Base-by-base conservation (phyloP, 2,888 invertebrate genomes). In the Parascotia fuliginaria region DNA sequence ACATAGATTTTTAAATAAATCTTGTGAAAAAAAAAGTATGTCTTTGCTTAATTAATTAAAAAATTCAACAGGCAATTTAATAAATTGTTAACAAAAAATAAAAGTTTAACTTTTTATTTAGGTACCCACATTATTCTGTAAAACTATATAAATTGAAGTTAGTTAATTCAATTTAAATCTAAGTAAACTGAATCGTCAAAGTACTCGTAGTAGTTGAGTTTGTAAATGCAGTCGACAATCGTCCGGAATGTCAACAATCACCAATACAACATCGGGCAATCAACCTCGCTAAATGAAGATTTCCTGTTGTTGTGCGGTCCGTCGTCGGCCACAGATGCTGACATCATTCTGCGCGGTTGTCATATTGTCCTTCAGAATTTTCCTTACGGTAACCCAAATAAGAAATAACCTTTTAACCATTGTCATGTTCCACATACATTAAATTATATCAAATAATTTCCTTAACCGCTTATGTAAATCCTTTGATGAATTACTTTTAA, bases 251-350 rank as follows among this genome's bases (percentile, higher is more conserved):
- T 65, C 68, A 49, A 49, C 39, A 49, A 42, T 42, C n/a, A n/a
- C n/a, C n/a, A n/a, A n/a, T n/a, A 42, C 31, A 14, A 36, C 38
- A 59, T 65, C 63, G 57, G 64, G 55, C 64, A 65, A 71, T 71
- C 60, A 60, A 66, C 59, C 54, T 65, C 60, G 69, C 42, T 77
- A 76, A 77, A 77, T 67, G 70, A 76, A 75, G 60, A 66, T 70
- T 80, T 81, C 81, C 81, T 80, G 81, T 79, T 75, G 58, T 69
- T 66, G 60, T 65, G 63, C 63, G 67, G 65, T 65, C 66, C 55
- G 53, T 39, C 52, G 64, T 65, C 59, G 58, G 56, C 60, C 68
- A 59, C 44, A 53, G 42, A 54, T 49, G 55, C 65, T 79, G 78
- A 79, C 66, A 71, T 80, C 80, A 78, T 55, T 58, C 55, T 42